Evolutionary conservation across 2,888 invertebrate species (phyloP), one percentile per base, ranked within the genome.

Genomic region (Zygogramma bicolorata): DNA sequence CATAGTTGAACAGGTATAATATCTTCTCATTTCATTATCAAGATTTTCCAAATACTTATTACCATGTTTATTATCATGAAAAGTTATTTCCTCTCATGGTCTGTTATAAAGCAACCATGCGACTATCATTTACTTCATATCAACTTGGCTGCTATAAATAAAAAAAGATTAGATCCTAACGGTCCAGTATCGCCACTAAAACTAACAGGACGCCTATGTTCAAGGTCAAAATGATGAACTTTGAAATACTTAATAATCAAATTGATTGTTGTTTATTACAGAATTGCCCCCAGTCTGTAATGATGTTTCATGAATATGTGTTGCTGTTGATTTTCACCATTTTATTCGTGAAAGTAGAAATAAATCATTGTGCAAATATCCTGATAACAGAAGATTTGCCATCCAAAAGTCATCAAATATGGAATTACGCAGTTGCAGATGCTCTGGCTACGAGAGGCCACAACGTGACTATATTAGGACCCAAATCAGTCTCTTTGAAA

Each of bases 351-450:
- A 53, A 53, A 13, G n/a, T 53, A 13, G 25, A 4, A n/a, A 53
- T n/a, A 27, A 53, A 10, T 53, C 27, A 6, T n/a, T n/a, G 49
- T 22, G 67, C 57, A 4, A 73, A 73, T 34, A 67, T 71, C 34
- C 38, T 74, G 18, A 13, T 71, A 13, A 40, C 49, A 27, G 46
- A 73, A 58, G 68, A 73, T 61, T 46, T 68, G 34, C 38, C 65
- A 27, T 63, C 70, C n/a, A 61, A 66, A 10, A 79, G 79, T 49
- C 79, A 79, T 70, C 76, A 78, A 61, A 76, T 79, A 65, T 79
- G 78, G 78, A 78, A 77, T 40, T 74, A 73, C 58, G 73, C 66
- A 34, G 18, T 78, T 20, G 77, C 75, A 2, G 69, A 76, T 29
- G 78, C 71, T 0, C 60, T 79, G 42, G 61, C 74, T 5, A 29